Evolutionary conservation across 2,888 invertebrate genomes (phyloP).

Genomic region (Epinotia brunnichana): DNA sequence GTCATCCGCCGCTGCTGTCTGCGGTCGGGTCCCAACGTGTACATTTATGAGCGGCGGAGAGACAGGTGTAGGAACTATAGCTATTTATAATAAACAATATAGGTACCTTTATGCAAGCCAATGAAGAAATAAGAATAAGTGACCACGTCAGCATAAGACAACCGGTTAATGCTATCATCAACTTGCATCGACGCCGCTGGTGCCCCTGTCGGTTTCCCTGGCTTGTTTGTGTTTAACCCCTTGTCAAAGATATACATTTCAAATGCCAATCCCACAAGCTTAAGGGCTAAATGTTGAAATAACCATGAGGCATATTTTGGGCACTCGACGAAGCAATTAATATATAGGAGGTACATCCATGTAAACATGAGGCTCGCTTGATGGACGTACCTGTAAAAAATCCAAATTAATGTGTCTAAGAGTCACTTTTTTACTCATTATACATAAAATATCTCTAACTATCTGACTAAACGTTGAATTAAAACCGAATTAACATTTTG

Average conservation of each 20-base stretch:
- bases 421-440: too few species aligned
- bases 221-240: constrained; percentile 48
- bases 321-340: constrained; percentile 87
- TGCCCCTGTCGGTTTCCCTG: constrained; percentile 48
- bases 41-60: too few species aligned
- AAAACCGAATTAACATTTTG: too few species aligned
- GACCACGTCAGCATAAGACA: constrained; percentile 85
- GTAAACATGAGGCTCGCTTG: constrained; percentile 88
- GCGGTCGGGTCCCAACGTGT: too few species aligned
- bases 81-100: not conserved
- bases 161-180: constrained; percentile 63
- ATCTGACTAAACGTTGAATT: too few species aligned
- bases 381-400: constrained; percentile 87
- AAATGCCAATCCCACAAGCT: constrained; percentile 92
- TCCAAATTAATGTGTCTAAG: constrained; percentile 8
- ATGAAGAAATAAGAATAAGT: constrained; percentile 92
- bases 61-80: too few species aligned
- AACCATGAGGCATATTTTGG: constrained; percentile 89
- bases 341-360: constrained; percentile 90
- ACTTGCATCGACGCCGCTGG: constrained; percentile 50
- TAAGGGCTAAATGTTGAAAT: constrained; percentile 91
- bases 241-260: constrained; percentile 83
- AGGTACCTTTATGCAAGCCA: constrained; percentile 91
- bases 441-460: too few species aligned
- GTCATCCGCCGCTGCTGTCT: too few species aligned